These are phyloP conservation scores for Homarus gammarus DNA, from an alignment of 2,888 invertebrate genomes.

Conservation along the genomic window DNA sequence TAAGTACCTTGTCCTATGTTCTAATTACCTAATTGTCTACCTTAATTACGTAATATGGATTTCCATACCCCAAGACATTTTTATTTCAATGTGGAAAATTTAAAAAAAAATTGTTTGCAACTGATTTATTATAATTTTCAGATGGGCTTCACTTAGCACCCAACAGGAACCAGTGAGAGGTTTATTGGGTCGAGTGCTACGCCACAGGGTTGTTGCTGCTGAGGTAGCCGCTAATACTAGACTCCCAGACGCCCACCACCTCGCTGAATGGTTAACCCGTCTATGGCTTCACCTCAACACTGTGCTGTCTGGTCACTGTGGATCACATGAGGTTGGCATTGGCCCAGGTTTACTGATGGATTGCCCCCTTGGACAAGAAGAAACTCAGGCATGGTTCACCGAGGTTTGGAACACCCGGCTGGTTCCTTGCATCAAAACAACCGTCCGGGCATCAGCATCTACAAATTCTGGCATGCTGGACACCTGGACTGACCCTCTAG, in stretches of 20 bases:
- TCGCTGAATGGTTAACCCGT: constrained; percentile 69
- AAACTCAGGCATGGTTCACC: constrained; percentile 68
- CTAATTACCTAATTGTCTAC: too few species aligned
- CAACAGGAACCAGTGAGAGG: constrained; percentile 63
- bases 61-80: too few species aligned
- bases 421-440: constrained; percentile 36
- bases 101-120: background rate
- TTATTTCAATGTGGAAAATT: background rate
- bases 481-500: constrained; percentile 66
- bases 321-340: constrained; percentile 34
- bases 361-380: constrained; percentile 60
- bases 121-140: background rate
- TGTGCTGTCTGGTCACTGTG: constrained; percentile 56
- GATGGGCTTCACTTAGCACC: constrained; percentile 59
- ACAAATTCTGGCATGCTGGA: constrained; percentile 33
- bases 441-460: constrained; percentile 28
- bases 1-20: too few species aligned
- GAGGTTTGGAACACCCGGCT: constrained; percentile 66
- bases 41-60: too few species aligned
- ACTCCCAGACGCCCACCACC: constrained; percentile 61
- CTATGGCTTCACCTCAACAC: constrained; percentile 72
- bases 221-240: constrained; percentile 56
- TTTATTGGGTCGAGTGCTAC: constrained; percentile 61
- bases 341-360: constrained; percentile 57
- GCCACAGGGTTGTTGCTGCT: constrained; percentile 40